Evolutionary conservation across 2,797 vertebrate species (phyloP), one percentile per base, ranked within the genome.

Genomic region (Chromobotia macracanthus): DNA sequence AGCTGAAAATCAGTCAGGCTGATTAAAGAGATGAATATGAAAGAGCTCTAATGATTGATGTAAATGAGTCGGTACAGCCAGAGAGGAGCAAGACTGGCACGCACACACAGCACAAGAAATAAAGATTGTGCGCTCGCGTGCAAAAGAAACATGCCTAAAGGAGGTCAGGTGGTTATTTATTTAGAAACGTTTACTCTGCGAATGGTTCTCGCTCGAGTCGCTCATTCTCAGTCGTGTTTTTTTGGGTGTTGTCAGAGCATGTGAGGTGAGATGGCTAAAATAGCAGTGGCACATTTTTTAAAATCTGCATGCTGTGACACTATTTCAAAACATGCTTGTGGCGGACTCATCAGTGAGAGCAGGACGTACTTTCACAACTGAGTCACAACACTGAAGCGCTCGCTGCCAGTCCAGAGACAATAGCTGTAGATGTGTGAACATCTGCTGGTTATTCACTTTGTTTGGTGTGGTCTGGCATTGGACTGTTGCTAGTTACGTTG

Each of bases 111-210:
- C n/a, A 9, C 15, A 2, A 2, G 48, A 56, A 65, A 67, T 6
- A 11, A 63, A 75, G 50, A 38, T 75, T 1, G 65, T 81, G 31
- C 3, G 48, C 61, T 75, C 10, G 50, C 4, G 63, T 65, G 25
- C 15, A 5, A 67, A 44, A 56, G 60, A 76, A 67, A 56, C 5
- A 2, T 18, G 23, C n/a, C 4, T 72, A 79, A 79, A 79, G 1
- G 44, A 75, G 83, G 79, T 79, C 67, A 84, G 61, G 35, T 13
- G 23, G 51, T 66, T 81, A 81, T 81, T 73, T 81, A 75, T 81
- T 84, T 72, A 72, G 79, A 72, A 75, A 72, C 74, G 12, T 46
- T 63, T 21, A 19, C 65, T 66, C 28, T 21, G 19, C 46, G 68
- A 60, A 55, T 50, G 25, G 48, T 72, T 41, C 23, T 38, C 19